Base-by-base conservation (phyloP, 2,888 invertebrate species). In the Spialia ferax region DNA sequence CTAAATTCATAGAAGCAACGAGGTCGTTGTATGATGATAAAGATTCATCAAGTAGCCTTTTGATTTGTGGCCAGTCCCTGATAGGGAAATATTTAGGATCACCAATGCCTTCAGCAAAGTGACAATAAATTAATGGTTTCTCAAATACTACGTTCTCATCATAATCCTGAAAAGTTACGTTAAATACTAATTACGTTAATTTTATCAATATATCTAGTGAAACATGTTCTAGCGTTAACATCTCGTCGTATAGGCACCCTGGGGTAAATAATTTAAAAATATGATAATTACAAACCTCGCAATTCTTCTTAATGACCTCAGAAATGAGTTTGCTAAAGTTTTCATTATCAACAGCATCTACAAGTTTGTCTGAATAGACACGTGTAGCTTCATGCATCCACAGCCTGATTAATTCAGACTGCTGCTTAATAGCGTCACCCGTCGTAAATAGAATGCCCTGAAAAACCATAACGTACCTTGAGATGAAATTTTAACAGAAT, bases 381-480 rank as follows among this genome's bases (percentile, higher is more conserved):
- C 99, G 95, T 55, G 95, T 96, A 0, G 98, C 96, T 87, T 99
- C 99, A 81, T 99, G 99, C 87, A 97, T 95, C 97, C 97, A 99
- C 57, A 99, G 91, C 18, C 98, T 95, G 4, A 98, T 94, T 35
- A 98, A 89, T 68, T 96, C 96, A 45, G 96, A 95, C 0, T 95
- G 94, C 63, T 92, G 95, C 68, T 96, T 96, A 59, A 97, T 95
- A 4, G 96, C 96, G 70, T 97, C 97, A 6, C 96, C 96, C 63
- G 95, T 96, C 18, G 97, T 95, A 86, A 98, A 98, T 32, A 99
- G 88, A 72, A 98, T 95, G 2, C 98, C 99, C 97, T 97, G 81
- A 7, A 59, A 82, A 29, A 54, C 15, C n/a, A 54, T 15, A 18
- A 45, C 5, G 10, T 45, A 18, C 45, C 2, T 18, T 18, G 8